Evolutionary conservation across 2,797 vertebrate species (phyloP).

Genomic region (Sebastes baramenuke): DNA sequence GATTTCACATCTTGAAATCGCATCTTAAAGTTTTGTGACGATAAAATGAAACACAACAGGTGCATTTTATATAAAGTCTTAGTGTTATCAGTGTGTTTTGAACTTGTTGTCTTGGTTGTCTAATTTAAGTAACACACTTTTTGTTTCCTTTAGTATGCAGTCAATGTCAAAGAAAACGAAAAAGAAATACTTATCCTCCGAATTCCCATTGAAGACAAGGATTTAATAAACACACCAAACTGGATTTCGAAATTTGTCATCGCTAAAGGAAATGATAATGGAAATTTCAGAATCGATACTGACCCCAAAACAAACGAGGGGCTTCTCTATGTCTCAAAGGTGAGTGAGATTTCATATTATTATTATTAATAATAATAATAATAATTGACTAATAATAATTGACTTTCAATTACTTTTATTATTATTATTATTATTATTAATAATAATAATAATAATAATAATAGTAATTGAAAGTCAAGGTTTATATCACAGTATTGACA

Average conservation of each 20-base stretch:
- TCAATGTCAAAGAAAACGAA: constrained; percentile 85
- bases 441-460: background rate
- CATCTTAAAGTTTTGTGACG: background rate
- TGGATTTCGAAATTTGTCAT: constrained; percentile 85
- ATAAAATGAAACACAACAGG: background rate
- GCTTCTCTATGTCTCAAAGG: constrained; percentile 86
- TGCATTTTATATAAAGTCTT: background rate
- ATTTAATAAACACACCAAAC: constrained; percentile 81
- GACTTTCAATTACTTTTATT: too few relatives aligned
- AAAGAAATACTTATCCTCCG: constrained; percentile 81
- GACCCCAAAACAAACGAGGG: constrained; percentile 89
- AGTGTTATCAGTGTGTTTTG: background rate
- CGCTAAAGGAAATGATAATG: constrained; percentile 86
- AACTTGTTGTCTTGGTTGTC: background rate
- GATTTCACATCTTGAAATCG: background rate
- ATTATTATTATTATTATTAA: too few relatives aligned
- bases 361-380: background rate
- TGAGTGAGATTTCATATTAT: constrained; percentile 43
- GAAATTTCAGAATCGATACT: constrained; percentile 85
- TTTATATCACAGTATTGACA: background rate
- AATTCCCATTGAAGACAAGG: constrained; percentile 86
- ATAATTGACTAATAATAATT: too few relatives aligned
- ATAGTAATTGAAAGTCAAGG: background rate
- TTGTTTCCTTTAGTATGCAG: constrained; percentile 75
- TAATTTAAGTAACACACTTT: background rate